Percentiles rank a stretch among this genome's conserved stretches.
Evolutionary conservation across 2,797 vertebrate genomes (phyloP).

Genomic region (Heteromormyrus szaboi): DNA sequence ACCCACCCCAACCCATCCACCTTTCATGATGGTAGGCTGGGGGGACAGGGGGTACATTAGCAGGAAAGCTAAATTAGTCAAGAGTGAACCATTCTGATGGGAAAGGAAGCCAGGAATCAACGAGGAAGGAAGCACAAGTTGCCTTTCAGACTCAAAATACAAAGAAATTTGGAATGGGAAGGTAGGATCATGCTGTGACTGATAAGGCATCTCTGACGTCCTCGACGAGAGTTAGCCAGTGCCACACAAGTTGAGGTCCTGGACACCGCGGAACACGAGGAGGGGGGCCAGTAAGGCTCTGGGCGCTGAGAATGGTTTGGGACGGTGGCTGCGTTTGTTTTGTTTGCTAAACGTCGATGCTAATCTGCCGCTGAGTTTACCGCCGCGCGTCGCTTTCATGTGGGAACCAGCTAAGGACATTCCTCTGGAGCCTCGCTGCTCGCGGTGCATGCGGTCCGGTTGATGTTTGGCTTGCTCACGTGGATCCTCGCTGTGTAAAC

Average conservation of each 20-base stretch:
- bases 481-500: background rate
- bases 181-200: conserved; percentile 31
- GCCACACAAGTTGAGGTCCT: conserved; percentile 38
- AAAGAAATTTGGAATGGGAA: conserved; percentile 24
- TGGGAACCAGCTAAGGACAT: conserved; percentile 41
- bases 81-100: conserved; percentile 32
- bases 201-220: conserved; percentile 45
- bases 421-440: conserved; percentile 27
- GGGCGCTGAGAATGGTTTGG: conserved; percentile 34
- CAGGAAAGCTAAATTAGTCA: conserved; percentile 30
- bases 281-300: conserved; percentile 23
- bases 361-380: conserved; percentile 37
- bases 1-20: background rate
- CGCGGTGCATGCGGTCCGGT: background rate
- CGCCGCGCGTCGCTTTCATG: conserved; percentile 29
- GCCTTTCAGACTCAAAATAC: conserved; percentile 22
- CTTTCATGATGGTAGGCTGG: background rate
- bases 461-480: background rate
- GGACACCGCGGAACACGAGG: conserved; percentile 18
- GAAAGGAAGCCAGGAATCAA: conserved; percentile 40
- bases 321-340: conserved; percentile 19
- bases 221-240: conserved; percentile 28
- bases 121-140: conserved; percentile 41
- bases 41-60: background rate
- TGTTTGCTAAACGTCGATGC: conserved; percentile 43